Evolutionary conservation across 1,140 invertebrate genomes (phyloP).

Genomic region (Tetramorium parvispinum): DNA sequence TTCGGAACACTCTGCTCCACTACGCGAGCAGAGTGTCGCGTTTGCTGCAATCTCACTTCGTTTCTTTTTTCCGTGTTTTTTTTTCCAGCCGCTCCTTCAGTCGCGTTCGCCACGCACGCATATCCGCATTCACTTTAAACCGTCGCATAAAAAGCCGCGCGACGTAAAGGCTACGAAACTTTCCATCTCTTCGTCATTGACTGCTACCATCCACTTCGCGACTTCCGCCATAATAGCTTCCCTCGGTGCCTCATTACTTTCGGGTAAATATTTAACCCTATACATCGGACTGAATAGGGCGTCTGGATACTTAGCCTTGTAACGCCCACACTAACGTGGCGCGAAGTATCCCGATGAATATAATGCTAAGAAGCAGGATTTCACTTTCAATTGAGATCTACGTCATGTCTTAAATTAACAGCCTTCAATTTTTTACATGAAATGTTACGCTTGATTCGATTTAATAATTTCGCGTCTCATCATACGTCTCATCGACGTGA

Average conservation of each 20-base stretch:
- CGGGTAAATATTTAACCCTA: constrained; percentile 78
- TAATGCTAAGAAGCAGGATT: background rate
- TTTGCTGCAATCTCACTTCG: constrained; percentile 27
- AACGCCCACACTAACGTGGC: background rate
- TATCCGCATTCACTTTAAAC: background rate
- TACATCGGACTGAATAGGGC: constrained; percentile 27
- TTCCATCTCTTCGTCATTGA: constrained; percentile 71
- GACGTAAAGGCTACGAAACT: constrained; percentile 46
- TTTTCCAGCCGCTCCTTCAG: constrained; percentile 4
- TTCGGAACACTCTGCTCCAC: constrained; percentile 8
- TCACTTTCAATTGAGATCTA: background rate
- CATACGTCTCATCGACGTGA: background rate
- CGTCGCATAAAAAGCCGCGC: constrained; percentile 40
- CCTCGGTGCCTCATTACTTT: constrained; percentile 76
- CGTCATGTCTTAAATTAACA: background rate
- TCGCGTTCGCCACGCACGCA: background rate
- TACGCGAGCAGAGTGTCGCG: background rate
- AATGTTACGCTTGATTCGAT: background rate
- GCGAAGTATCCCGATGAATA: constrained; percentile 12
- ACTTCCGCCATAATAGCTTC: constrained; percentile 66
- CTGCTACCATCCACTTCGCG: constrained; percentile 39
- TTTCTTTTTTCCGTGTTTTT: background rate
- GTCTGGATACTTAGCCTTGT: constrained; percentile 2
- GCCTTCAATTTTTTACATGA: background rate
- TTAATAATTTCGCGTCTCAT: background rate